phyloP scores from a whole-genome alignment of 2,888 invertebrate species.

The Lordiphosa andalusiaca region DNA sequence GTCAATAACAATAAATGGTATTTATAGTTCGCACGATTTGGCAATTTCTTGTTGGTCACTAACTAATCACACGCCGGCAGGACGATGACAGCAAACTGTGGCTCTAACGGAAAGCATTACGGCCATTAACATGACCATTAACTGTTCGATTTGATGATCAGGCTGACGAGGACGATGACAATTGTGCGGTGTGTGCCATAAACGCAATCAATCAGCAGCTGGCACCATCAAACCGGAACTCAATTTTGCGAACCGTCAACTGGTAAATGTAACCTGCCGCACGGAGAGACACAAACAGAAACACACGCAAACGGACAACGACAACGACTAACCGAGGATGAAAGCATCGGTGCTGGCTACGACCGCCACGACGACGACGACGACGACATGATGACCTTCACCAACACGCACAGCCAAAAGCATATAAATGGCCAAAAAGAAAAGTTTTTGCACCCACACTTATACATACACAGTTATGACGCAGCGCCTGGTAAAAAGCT shows the following conservation, averaged over 20 bases:
- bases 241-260: slow-evolving; percentile 22
- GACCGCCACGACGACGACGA: slow-evolving; percentile 32
- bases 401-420: slow-evolving; percentile 60
- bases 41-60: too few species aligned
- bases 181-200: slow-evolving; percentile 42
- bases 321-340: slow-evolving; percentile 8
- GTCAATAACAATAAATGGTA: too few species aligned
- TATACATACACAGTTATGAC: slow-evolving; percentile 38
- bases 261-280: slow-evolving; percentile 24
- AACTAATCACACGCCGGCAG: slow-evolving; percentile 4
- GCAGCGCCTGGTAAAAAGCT: slow-evolving; percentile 56
- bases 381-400: slow-evolving; percentile 77
- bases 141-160: slow-evolving; percentile 55
- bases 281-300: slow-evolving; percentile 6
- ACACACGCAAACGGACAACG: slow-evolving; percentile 13
- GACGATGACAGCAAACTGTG: slow-evolving; percentile 28
- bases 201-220: slow-evolving; percentile 63
- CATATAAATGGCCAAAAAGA: slow-evolving; percentile 50
- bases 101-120: slow-evolving; percentile 12
- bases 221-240: slow-evolving; percentile 15
- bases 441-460: slow-evolving; percentile 53
- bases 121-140: slow-evolving; percentile 46
- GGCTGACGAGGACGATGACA: slow-evolving; percentile 34
- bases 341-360: slow-evolving; percentile 4
- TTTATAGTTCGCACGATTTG: too few species aligned